These are phyloP conservation scores for Ptyas mucosa DNA, from an alignment of 2,113 vertebrate species.

Conservation along the genomic window DNA sequence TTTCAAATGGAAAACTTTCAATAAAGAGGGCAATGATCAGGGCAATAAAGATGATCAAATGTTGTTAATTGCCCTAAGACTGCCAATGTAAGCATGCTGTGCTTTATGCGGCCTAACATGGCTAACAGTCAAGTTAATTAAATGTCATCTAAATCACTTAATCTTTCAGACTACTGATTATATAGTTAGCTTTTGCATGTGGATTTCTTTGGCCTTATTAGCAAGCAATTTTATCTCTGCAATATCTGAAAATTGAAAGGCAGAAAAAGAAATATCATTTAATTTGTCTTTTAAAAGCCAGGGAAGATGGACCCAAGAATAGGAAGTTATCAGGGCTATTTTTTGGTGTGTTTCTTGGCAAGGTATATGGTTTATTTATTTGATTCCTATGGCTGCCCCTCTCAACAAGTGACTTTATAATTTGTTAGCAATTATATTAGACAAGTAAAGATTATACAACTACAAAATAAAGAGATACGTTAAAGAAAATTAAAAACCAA, in stretches of 20 bases:
- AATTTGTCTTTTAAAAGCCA: neutral
- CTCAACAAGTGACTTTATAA: neutral
- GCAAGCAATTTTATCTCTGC: neutral
- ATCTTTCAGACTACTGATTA: constrained; percentile 1
- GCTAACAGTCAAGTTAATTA: constrained; percentile 11
- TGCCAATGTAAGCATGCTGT: neutral
- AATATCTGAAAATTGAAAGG: neutral
- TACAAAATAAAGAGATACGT: neutral
- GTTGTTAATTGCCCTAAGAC: neutral
- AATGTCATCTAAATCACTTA: neutral
- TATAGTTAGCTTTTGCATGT: neutral
- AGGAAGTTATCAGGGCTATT: neutral
- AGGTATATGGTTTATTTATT: neutral
- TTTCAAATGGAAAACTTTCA: neutral
- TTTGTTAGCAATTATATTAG: neutral
- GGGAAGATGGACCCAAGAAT: neutral
- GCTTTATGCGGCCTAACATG: neutral
- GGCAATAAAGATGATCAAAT: constrained; percentile 3
- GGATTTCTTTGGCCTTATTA: neutral
- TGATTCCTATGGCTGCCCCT: neutral
- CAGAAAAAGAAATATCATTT: neutral
- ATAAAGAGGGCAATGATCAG: neutral
- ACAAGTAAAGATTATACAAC: neutral
- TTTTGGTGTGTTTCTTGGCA: neutral
- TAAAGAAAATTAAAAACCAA: neutral